A percentile compares a stretch with the other conserved stretches of the same genome.
Evolutionary conservation across 2,797 vertebrate genomes (phyloP).

Genomic region (Falco cherrug): DNA sequence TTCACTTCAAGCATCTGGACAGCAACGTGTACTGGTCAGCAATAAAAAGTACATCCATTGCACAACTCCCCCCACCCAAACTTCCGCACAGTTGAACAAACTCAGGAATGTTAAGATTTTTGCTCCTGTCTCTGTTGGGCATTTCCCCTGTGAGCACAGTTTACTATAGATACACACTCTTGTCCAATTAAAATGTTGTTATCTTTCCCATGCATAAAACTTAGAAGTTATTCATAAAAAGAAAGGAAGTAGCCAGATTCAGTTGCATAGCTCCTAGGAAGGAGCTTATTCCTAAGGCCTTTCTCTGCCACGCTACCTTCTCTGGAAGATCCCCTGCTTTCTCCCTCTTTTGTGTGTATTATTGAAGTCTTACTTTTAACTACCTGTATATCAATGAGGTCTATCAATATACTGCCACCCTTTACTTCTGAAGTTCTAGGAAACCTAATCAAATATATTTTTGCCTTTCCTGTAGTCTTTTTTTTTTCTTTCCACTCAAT

Average conservation of each 20-base stretch:
- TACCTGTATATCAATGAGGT: neutral
- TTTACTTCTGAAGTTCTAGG: neutral
- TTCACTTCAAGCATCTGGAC: neutral
- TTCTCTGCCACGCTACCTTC: neutral
- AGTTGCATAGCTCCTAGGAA: neutral
- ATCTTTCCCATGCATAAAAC: neutral
- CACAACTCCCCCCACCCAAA: neutral
- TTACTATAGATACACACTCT: neutral
- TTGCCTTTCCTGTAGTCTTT: neutral
- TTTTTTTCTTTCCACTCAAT: neutral
- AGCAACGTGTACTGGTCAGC: rapidly evolving
- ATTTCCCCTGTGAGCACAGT: neutral
- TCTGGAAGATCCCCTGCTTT: neutral
- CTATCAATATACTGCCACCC: neutral
- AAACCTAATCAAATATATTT: neutral
- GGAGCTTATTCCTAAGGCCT: neutral
- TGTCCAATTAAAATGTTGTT: neutral
- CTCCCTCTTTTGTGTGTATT: neutral
- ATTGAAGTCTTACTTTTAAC: neutral
- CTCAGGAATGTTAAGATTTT: neutral
- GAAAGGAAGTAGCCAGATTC: neutral
- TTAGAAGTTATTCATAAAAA: neutral
- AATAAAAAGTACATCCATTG: neutral
- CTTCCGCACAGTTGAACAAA: neutral
- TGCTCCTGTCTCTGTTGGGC: neutral